Evolutionary conservation across 2,797 vertebrate species (phyloP).

Genomic region (Macropus fuliginosus): DNA sequence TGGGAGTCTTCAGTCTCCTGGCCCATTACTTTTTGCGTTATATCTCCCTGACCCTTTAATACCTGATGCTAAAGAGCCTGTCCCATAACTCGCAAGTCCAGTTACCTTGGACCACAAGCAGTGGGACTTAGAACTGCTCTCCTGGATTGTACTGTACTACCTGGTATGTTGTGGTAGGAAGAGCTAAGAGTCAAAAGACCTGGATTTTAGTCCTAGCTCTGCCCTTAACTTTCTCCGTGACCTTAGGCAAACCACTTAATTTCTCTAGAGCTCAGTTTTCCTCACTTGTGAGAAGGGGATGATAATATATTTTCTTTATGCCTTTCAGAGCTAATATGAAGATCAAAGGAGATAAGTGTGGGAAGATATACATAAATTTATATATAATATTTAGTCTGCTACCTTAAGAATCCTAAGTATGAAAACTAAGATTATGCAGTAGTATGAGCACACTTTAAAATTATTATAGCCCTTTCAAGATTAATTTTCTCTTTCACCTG

Average conservation of each 20-base stretch:
- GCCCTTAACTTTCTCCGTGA: background rate
- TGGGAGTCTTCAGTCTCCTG: background rate
- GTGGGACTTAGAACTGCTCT: background rate
- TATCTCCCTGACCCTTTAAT: background rate
- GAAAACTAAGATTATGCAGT: background rate
- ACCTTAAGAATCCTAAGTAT: background rate
- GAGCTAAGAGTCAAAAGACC: background rate
- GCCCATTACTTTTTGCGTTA: background rate
- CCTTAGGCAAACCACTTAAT: background rate
- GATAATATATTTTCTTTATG: background rate
- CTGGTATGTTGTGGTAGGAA: background rate
- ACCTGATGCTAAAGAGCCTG: background rate
- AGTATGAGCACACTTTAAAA: background rate
- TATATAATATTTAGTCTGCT: background rate
- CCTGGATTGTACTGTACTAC: background rate
- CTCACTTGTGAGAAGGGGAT: background rate
- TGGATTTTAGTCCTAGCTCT: background rate
- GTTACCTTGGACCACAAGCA: background rate
- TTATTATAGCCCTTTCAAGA: background rate
- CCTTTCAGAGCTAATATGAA: background rate
- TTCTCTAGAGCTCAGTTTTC: background rate
- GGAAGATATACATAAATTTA: background rate
- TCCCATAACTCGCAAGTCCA: background rate
- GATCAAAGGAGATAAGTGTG: background rate
- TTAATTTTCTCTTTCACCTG: background rate